Conservation (phyloP, 2,888 invertebrate species). For the Agriopis marginaria region DNA sequence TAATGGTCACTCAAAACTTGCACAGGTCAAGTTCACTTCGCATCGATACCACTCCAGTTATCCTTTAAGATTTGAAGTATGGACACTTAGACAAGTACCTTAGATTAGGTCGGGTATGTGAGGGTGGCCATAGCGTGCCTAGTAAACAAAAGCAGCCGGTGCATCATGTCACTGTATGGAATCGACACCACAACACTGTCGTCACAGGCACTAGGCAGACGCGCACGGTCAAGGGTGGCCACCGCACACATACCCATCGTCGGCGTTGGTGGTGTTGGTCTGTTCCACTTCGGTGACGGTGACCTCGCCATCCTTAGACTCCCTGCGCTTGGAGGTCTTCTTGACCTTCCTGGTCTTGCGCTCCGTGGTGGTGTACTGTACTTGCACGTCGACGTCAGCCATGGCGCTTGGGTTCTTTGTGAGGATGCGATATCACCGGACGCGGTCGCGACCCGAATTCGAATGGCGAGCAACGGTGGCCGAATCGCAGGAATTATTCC, state of each 20-base stretch:
- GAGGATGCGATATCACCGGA: slow-evolving; percentile 78
- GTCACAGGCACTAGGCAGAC: slow-evolving; percentile 68
- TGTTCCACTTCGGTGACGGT: slow-evolving; percentile 93
- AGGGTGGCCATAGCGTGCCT: slow-evolving; percentile 76
- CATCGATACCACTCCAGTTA: slow-evolving; percentile 7
- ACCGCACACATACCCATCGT: slow-evolving; percentile 95
- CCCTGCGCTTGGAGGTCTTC: slow-evolving; percentile 92
- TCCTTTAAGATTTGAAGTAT: neutral
- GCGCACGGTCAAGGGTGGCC: slow-evolving; percentile 67
- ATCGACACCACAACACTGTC: slow-evolving; percentile 55
- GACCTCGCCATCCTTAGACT: slow-evolving; percentile 91
- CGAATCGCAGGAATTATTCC: slow-evolving; percentile 86
- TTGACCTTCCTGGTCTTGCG: slow-evolving; percentile 97
- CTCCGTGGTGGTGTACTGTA: slow-evolving; percentile 94
- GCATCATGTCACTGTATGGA: slow-evolving; percentile 60
- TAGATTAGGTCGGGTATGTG: slow-evolving; percentile 85
- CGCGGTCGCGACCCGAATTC: slow-evolving; percentile 86
- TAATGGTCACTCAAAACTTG: slow-evolving; percentile 24
- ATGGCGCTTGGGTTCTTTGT: slow-evolving; percentile 81
- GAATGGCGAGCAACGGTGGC: slow-evolving; percentile 83
- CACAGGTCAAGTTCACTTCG: slow-evolving; percentile 31
- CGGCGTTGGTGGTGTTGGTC: slow-evolving; percentile 88
- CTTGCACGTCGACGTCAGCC: slow-evolving; percentile 97
- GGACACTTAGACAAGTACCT: slow-evolving; percentile 69
- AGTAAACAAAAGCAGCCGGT: slow-evolving; percentile 52